Evolutionary conservation across 2,797 vertebrate species (phyloP), one percentile per base, ranked within the genome.

Genomic region (Sebastolobus altivelis): DNA sequence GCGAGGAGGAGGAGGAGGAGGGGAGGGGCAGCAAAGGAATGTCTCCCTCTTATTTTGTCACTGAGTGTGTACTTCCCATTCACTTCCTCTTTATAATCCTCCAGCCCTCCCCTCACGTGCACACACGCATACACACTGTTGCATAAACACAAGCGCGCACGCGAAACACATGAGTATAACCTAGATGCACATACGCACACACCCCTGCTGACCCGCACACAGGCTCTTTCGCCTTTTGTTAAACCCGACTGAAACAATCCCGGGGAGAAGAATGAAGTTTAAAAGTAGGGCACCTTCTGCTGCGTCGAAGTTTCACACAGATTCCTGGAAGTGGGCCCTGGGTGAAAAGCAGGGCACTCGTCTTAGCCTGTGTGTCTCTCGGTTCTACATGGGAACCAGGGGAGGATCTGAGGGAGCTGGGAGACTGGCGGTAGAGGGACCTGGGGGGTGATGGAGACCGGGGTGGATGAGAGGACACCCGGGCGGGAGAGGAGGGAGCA

Each of bases 271-370:
- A 95, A 94, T 93, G 92, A 92, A 91, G 90, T 93, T 90, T 89
- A 91, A 95, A 96, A 95, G 92, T 95, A 95, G 95, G 95, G 88
- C 95, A 95, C 94, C 94, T 95, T 95, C 94, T 94, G 94, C 93
- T 86, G 89, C 91, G 75, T 82, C 85, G 22, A 89, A 88, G 91
- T 92, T 93, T 92, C 90, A 93, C 92, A 93, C 94, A 61, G 72
- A 90, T 94, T 94, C 92, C 87, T 95, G 94, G 90, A 95, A 91
- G 90, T 90, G 88, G 65, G 88, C 83, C 79, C 86, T 83, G 84
- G 84, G 72, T 83, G 79, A 81, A 85, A 91, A 91, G 82, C 86
- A 87, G 90, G 91, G 63, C 55, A 52, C 82, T 88, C 82, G 80
- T 93, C 90, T 89, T 89, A 13, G 56, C 80, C 80, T 55, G 75